A percentile compares a stretch with the other conserved stretches of the same genome.
Conservation (phyloP, 64 coral and sea anemone species). For the Stylophora pistillata region DNA sequence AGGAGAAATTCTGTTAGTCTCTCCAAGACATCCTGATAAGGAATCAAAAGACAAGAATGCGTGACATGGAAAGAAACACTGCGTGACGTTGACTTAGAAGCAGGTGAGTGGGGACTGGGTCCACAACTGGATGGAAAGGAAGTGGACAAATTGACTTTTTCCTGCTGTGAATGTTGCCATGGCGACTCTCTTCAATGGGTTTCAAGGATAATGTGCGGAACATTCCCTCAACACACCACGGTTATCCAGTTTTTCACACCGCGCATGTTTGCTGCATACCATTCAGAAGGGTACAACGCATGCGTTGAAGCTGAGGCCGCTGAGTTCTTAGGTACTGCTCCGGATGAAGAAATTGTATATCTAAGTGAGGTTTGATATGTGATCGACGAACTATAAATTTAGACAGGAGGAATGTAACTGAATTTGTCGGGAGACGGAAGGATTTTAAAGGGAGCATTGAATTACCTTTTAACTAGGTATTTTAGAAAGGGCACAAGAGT, state of each 20-base stretch:
- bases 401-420: too few relatives aligned
- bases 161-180: conserved; percentile 78
- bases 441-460: too few relatives aligned
- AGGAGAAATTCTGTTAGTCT: conserved; percentile 38
- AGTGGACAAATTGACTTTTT: conserved; percentile 56
- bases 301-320: conserved; percentile 76
- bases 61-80: too few relatives aligned
- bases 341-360: not conserved
- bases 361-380: not conserved
- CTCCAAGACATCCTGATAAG: too few relatives aligned
- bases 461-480: too few relatives aligned
- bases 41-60: too few relatives aligned
- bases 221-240: conserved; percentile 57
- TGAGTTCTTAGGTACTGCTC: conserved; percentile 38
- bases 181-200: conserved; percentile 21
- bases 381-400: too few relatives aligned
- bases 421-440: too few relatives aligned
- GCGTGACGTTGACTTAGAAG: too few relatives aligned
- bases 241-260: conserved; percentile 79
- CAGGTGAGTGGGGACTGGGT: too few relatives aligned
- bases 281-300: conserved; percentile 73
- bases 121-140: conserved; percentile 49
- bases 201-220: conserved; percentile 32
- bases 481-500: too few relatives aligned
- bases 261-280: conserved; percentile 82